These are phyloP conservation scores for Elysia crispata DNA, from an alignment of 2,888 invertebrate species.

Conservation along the genomic window DNA sequence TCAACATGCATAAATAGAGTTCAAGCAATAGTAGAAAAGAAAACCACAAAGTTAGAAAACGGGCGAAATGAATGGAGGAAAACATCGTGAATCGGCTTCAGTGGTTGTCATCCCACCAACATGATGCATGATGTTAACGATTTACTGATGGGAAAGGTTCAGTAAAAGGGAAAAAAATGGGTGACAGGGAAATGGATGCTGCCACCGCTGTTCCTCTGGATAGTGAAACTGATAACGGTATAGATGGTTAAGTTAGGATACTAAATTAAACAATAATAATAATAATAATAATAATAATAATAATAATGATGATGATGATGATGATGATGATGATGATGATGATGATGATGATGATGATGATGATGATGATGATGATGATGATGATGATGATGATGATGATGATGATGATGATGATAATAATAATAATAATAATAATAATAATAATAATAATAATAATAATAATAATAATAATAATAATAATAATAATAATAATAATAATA, in stretches of 20 bases:
- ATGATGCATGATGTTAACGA: no score
- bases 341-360: neutral
- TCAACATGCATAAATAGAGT: no score
- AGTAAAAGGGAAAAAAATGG: no score
- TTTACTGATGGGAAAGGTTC: no score
- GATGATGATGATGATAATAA: neutral
- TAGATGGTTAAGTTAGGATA: neutral
- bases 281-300: conserved; percentile 9
- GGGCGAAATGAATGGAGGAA: no score
- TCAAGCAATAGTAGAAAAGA: no score
- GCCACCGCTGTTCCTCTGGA: no score
- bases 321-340: neutral
- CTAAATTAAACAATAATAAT: no score
- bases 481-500: conserved; percentile 9
- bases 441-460: conserved; percentile 9
- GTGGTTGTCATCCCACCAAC: no score
- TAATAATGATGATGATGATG: neutral
- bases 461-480: conserved; percentile 9
- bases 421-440: conserved; percentile 4
- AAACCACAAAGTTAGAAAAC: no score
- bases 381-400: neutral
- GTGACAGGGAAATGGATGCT: no score
- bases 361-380: neutral
- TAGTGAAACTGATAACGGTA: neutral
- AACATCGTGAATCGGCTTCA: no score